Evolutionary conservation across 1,140 invertebrate genomes (phyloP).

Genomic region (Macrostomum lignano): DNA sequence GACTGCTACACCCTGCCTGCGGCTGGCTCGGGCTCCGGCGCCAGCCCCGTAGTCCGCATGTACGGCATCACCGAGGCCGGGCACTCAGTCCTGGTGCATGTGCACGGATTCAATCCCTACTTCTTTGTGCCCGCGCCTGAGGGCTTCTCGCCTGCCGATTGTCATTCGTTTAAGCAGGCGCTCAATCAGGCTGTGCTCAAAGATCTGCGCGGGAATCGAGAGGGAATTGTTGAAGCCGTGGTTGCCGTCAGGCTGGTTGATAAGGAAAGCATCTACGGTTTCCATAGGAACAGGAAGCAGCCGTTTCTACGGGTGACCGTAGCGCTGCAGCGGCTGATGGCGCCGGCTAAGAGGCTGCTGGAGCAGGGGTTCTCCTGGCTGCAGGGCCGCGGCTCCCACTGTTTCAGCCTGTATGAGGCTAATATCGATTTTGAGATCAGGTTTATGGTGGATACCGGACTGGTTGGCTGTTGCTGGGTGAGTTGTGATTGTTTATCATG

Average conservation of each 20-base stretch:
- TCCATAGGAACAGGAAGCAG: conserved; percentile 42
- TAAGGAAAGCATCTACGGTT: conserved; percentile 44
- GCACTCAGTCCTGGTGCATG: conserved; percentile 73
- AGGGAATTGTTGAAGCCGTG: background rate
- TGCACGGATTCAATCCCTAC: conserved; percentile 85
- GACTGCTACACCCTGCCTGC: too few species aligned
- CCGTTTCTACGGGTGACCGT: conserved; percentile 62
- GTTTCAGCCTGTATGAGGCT: too few species aligned
- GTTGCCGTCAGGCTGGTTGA: background rate
- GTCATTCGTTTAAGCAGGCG: conserved; percentile 37
- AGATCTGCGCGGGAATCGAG: background rate
- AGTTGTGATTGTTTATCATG: too few species aligned
- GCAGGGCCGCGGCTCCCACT: too few species aligned
- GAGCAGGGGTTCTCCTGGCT: conserved; percentile 35
- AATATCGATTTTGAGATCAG: conserved; percentile 92
- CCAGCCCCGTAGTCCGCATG: conserved; percentile 73
- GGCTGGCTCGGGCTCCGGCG: too few species aligned
- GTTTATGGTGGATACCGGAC: conserved; percentile 74
- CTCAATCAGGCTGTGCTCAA: conserved; percentile 8
- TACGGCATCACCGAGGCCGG: conserved; percentile 71
- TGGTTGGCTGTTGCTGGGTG: conserved; percentile 92
- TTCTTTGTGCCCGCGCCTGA: conserved; percentile 58
- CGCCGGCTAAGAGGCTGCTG: conserved; percentile 49
- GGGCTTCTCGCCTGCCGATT: conserved; percentile 41
- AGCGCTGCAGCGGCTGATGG: conserved; percentile 51